Conservation (phyloP, 1,140 invertebrate species). For the Caenorhabditis tropicalis region DNA sequence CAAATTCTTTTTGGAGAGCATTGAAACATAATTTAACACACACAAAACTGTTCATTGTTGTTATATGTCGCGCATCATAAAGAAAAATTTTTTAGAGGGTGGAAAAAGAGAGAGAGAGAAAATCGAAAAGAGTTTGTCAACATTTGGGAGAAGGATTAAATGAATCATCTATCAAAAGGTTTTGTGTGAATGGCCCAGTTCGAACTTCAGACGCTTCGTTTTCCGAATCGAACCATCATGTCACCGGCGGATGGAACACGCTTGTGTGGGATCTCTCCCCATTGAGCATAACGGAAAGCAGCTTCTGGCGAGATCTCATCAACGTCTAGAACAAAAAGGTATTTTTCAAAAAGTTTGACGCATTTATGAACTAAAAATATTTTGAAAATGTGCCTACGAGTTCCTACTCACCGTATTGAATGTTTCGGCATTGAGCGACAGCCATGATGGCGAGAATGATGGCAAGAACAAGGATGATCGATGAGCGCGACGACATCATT, state of each 20-base stretch:
- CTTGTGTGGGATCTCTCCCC: slow-evolving; percentile 23
- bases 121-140: slow-evolving; percentile 7
- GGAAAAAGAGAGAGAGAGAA: slow-evolving; percentile 2
- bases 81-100: no score
- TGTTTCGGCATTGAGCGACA: slow-evolving; percentile 11
- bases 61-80: neutral
- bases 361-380: neutral
- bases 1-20: neutral
- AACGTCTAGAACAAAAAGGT: neutral
- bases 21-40: slow-evolving; percentile 24
- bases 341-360: neutral
- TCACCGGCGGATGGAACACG: slow-evolving; percentile 16
- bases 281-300: slow-evolving; percentile 23
- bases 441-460: slow-evolving; percentile 23
- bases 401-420: slow-evolving; percentile 5
- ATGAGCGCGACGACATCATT: slow-evolving; percentile 30
- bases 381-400: neutral
- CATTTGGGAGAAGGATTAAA: neutral
- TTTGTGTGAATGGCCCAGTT: neutral
- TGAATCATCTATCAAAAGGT: neutral
- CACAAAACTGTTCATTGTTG: neutral
- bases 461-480: slow-evolving; percentile 19
- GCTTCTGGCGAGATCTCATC: neutral
- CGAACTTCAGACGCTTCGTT: neutral
- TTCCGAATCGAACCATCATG: slow-evolving; percentile 34